phyloP scores from a whole-genome alignment of 2,113 vertebrate species.

The Actenoides lindsayi region DNA sequence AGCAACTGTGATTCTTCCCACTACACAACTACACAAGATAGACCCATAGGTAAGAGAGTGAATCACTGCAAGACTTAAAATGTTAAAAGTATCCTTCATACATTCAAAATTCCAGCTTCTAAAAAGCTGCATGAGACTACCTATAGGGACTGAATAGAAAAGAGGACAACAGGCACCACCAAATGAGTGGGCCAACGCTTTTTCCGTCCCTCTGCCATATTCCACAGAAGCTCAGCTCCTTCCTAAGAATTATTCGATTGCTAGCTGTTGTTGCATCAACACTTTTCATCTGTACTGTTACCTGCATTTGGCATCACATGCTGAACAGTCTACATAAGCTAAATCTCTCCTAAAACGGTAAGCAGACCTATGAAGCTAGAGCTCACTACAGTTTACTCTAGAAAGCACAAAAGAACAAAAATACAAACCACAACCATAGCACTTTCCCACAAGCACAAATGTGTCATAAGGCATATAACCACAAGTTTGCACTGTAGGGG shows the following conservation, averaged over 20 bases:
- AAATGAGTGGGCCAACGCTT: accelerated
- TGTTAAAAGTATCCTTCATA: not conserved
- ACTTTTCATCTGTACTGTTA: not conserved
- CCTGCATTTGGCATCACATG: not conserved
- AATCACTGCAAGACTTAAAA: not conserved
- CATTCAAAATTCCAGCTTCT: not conserved
- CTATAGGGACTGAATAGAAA: accelerated
- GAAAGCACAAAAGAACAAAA: not conserved
- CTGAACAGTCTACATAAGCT: not conserved
- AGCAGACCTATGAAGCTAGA: not conserved
- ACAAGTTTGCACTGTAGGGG: not conserved
- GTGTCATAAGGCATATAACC: not conserved
- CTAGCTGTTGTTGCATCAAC: not conserved
- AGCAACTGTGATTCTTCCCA: not conserved
- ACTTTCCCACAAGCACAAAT: not conserved
- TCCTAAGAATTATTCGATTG: not conserved
- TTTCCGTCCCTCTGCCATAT: not conserved
- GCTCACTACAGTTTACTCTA: not conserved
- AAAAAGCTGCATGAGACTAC: not conserved
- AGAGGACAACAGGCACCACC: not conserved
- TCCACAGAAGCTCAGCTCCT: not conserved
- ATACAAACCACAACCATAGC: not conserved
- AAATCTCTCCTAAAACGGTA: not conserved
- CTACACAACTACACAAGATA: not conserved
- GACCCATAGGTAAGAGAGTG: not conserved